phyloP scores from a whole-genome alignment of 2,113 vertebrate genomes.

The Erythrolamprus reginae region DNA sequence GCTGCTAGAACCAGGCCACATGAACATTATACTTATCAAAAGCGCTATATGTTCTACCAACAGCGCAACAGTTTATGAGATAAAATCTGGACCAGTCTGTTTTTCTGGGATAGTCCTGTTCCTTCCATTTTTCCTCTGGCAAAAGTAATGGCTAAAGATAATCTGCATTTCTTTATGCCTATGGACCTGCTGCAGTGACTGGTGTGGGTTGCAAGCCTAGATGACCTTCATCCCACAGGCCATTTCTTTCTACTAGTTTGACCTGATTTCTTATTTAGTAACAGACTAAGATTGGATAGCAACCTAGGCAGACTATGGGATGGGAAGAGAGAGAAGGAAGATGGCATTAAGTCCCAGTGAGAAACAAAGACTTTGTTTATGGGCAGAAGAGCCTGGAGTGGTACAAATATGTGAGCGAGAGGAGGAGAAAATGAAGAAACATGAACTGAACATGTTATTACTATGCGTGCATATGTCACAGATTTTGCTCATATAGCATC shows the following conservation, averaged over 20 bases:
- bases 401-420: not conserved
- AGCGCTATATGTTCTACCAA: not conserved
- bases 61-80: not conserved
- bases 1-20: not conserved
- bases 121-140: not conserved
- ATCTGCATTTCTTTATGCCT: conserved; percentile 50
- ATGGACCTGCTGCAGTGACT: conserved; percentile 33
- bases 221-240: conserved; percentile 1
- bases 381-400: not conserved
- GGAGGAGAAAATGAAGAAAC: not conserved
- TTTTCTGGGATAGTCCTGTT: conserved; percentile 1
- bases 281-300: conserved; percentile 21
- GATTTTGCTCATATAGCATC: not conserved
- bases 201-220: not conserved
- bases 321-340: conserved; percentile 1
- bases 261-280: conserved; percentile 23
- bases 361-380: conserved; percentile 1
- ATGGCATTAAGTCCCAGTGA: conserved; percentile 37
- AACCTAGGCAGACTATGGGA: conserved; percentile 13
- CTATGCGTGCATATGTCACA: not conserved
- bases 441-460: not conserved
- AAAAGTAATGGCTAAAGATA: not conserved
- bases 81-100: not conserved
- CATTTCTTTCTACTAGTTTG: conserved; percentile 18
- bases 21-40: not conserved